Evolutionary conservation across 2,113 vertebrate species (phyloP), one percentile per base, ranked within the genome.

Genomic region (Lontra canadensis): DNA sequence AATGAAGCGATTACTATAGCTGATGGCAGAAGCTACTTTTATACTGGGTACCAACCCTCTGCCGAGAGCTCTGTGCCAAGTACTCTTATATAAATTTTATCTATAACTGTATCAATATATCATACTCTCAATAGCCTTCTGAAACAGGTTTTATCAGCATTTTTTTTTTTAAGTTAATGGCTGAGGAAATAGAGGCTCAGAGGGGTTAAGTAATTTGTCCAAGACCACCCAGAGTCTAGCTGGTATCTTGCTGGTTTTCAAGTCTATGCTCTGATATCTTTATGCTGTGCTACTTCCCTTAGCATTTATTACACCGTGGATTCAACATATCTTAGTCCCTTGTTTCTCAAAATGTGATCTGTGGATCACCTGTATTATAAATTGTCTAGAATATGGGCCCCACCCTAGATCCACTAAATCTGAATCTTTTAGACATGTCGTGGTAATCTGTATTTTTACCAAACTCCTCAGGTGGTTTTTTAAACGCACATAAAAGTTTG

Each of bases 401-500:
- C 20, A 79, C 18, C 4, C 21, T 29, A 87, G 42, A 81, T 7
- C 7, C 67, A 84, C 31, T 81, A 13, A 90, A 73, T 52, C 34
- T 86, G 21, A 94, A 25, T 81, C 15, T 80, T 79, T 95, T 23
- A 74, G 87, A 74, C 18, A 92, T 59, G 69, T 10, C n/a, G n/a
- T 67, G 10, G 67, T 20, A 94, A 94, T 85, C 31, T 69, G 17
- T 57, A 84, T 69, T 90, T 96, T 95, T 63, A 81, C 89, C n/a
- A 86, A 82, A 92, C 25, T 76, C 29, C 13, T 92, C 36, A 87
- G 73, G 52, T 91, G 36, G 79, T 65, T 92, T 95, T 90, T 97
- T 57, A 81, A 81, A 87, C 71, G 71, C 47, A 96, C 42, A 87
- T 71, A 47, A 85, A 97, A 97, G 71, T 95, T 95, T 90, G 71